Conservation (phyloP, 2,797 vertebrate genomes). For the Oryzias dopingdopingensis region DNA sequence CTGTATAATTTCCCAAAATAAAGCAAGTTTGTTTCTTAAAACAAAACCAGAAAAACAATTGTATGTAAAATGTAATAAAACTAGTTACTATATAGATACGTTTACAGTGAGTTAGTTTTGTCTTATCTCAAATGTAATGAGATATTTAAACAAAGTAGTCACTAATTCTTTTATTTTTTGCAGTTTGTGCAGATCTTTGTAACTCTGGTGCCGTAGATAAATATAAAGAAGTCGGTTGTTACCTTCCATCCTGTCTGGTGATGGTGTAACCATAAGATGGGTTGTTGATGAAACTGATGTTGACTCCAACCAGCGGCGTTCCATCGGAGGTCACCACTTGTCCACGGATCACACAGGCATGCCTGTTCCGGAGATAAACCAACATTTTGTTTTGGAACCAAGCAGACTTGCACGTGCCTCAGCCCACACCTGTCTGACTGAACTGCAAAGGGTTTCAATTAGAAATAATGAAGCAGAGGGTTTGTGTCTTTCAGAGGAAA, state of each 20-base stretch:
- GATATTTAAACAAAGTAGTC: no score
- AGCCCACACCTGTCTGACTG: no score
- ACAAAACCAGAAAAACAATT: no score
- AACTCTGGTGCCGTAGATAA: neutral
- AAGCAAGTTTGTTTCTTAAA: no score
- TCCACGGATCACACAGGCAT: conserved; percentile 95
- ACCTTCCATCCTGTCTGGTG: conserved; percentile 98
- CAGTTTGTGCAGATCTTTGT: no score
- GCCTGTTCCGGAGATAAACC: conserved; percentile 71
- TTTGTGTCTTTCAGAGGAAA: neutral
- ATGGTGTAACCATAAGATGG: conserved; percentile 92
- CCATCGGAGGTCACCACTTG: conserved; percentile 96
- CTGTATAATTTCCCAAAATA: no score
- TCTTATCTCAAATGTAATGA: no score
- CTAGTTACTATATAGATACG: no score
- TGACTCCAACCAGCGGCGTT: conserved; percentile 95
- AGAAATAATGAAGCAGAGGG: neutral
- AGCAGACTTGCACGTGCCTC: no score
- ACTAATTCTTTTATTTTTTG: no score
- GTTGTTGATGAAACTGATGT: conserved; percentile 94
- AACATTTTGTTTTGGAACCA: neutral
- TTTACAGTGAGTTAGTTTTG: no score
- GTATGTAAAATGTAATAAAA: no score
- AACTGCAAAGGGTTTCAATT: neutral
- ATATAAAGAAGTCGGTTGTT: conserved; percentile 23